phyloP scores from a whole-genome alignment of 2,797 vertebrate species.

The Balearica regulorum region DNA sequence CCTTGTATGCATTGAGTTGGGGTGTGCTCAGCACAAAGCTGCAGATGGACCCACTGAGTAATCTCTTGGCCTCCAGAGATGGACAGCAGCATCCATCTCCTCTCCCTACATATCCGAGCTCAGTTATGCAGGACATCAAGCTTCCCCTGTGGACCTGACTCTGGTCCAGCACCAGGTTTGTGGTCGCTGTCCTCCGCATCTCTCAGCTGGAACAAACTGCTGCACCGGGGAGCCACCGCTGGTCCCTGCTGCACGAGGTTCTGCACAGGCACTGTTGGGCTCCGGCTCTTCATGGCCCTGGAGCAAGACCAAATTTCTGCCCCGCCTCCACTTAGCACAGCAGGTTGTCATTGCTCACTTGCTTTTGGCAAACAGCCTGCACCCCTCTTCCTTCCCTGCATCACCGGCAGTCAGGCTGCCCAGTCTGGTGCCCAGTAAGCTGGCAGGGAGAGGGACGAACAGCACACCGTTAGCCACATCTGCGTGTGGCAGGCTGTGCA shows the following conservation, averaged over 20 bases:
- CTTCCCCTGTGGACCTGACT: neutral
- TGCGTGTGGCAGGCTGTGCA: accelerated
- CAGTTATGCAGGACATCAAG: neutral
- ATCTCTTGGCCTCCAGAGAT: neutral
- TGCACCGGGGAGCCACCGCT: neutral
- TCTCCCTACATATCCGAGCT: neutral
- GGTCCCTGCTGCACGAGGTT: neutral
- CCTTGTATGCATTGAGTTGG: neutral
- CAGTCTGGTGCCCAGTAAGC: neutral
- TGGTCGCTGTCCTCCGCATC: neutral
- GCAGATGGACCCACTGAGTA: neutral
- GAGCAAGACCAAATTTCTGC: neutral
- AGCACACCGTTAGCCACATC: accelerated
- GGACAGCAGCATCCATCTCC: neutral
- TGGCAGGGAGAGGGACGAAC: neutral
- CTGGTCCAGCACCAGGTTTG: neutral
- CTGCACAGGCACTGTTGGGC: neutral
- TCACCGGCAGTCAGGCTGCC: neutral
- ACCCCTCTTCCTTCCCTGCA: neutral
- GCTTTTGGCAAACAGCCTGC: neutral
- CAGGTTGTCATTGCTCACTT: neutral
- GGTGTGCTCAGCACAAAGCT: neutral
- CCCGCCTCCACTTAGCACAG: neutral
- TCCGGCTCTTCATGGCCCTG: neutral
- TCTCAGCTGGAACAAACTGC: neutral